phyloP scores from a whole-genome alignment of 2,113 vertebrate genomes.

The Callipepla californica region DNA sequence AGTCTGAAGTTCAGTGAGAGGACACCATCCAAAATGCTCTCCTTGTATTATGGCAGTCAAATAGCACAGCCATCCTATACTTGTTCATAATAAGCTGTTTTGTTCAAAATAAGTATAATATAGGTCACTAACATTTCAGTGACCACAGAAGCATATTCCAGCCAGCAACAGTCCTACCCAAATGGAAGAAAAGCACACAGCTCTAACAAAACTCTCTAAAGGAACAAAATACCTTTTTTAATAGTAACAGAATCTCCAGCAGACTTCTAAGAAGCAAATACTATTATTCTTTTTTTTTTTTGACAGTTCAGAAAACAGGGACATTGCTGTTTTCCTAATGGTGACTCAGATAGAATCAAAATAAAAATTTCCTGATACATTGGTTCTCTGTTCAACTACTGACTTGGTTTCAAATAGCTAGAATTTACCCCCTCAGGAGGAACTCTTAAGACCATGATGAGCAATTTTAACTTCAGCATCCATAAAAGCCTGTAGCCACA shows the following conservation, averaged over 20 bases:
- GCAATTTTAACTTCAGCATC: constrained; percentile 11
- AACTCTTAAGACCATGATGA: constrained; percentile 7
- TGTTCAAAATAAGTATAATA: background rate
- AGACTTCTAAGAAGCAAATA: background rate
- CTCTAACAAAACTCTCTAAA: background rate
- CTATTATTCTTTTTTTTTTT: background rate
- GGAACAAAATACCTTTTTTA: background rate
- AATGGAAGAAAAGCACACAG: background rate
- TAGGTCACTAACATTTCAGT: background rate
- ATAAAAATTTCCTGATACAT: background rate
- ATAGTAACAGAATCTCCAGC: background rate
- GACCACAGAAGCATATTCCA: background rate
- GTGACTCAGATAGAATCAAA: constrained; percentile 2
- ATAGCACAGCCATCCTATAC: background rate
- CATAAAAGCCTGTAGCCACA: constrained; percentile 12
- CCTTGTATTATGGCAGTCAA: background rate
- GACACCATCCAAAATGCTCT: background rate
- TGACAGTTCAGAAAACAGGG: background rate
- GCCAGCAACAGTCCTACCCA: background rate
- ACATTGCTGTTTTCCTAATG: background rate
- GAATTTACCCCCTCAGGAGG: background rate
- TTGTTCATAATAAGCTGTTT: background rate
- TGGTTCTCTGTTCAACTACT: background rate
- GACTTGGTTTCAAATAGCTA: background rate
- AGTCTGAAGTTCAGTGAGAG: background rate